Conservation (phyloP, 2,113 vertebrate species). For the Sus scrofa region T2T-Sscrofa CM000817.6:46744001-46744500, state of each 20-base stretch:
- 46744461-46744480: conserved; percentile 50
- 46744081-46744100: background rate
- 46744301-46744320: no score
- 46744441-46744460: background rate
- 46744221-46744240: no score
- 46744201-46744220: no score
- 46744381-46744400: no score
- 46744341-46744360: no score
- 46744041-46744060: conserved; percentile 56
- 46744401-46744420: no score
- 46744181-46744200: background rate
- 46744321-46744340: no score
- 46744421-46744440: no score
- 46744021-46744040: conserved; percentile 24
- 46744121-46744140: background rate
- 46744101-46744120: conserved; percentile 27
- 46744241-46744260: no score
- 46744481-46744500: background rate
- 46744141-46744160: conserved; percentile 4
- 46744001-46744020: background rate
- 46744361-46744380: no score
- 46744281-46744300: no score
- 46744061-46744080: background rate
- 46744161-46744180: background rate
- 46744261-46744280: no score